phyloP scores from a whole-genome alignment of 2,888 invertebrate genomes.

The Synanthedon formicaeformis region DNA sequence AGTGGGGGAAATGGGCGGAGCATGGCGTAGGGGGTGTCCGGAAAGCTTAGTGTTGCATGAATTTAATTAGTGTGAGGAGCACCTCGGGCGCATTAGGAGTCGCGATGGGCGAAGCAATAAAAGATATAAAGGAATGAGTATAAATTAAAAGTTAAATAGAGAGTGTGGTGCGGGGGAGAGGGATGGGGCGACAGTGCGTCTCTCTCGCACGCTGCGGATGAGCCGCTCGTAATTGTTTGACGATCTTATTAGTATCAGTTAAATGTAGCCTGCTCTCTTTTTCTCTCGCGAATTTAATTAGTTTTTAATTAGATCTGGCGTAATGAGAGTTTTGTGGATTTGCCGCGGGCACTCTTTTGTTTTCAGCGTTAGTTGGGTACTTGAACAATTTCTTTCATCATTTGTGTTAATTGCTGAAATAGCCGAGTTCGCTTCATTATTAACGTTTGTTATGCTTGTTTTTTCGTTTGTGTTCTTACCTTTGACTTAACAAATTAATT shows the following conservation, averaged over 20 bases:
- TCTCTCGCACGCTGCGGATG: slow-evolving; percentile 33
- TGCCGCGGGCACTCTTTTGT: slow-evolving; percentile 28
- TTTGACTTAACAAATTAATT: too few species aligned
- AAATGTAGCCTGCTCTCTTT: slow-evolving; percentile 66
- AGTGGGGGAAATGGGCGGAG: slow-evolving; percentile 27
- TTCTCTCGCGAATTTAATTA: slow-evolving; percentile 68
- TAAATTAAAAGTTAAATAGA: slow-evolving; percentile 72
- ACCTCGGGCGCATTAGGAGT: slow-evolving; percentile 70
- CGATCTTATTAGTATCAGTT: slow-evolving; percentile 72
- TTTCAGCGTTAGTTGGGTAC: slow-evolving; percentile 21
- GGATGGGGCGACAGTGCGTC: slow-evolving; percentile 18
- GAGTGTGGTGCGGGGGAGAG: slow-evolving; percentile 39
- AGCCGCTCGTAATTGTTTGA: slow-evolving; percentile 67
- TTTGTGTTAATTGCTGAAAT: too few species aligned
- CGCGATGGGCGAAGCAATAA: slow-evolving; percentile 71
- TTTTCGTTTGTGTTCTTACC: too few species aligned
- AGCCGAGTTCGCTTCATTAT: too few species aligned
- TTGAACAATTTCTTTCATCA: too few species aligned
- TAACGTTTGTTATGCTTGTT: too few species aligned
- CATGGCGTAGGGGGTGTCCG: slow-evolving; percentile 27
- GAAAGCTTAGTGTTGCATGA: slow-evolving; percentile 68
- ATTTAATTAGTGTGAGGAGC: slow-evolving; percentile 70
- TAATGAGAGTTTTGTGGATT: slow-evolving; percentile 58
- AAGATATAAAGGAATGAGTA: slow-evolving; percentile 72
- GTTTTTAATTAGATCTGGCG: slow-evolving; percentile 60